Evolutionary conservation across 1,140 invertebrate genomes (phyloP).

Genomic region (Drosophila obscura): DNA sequence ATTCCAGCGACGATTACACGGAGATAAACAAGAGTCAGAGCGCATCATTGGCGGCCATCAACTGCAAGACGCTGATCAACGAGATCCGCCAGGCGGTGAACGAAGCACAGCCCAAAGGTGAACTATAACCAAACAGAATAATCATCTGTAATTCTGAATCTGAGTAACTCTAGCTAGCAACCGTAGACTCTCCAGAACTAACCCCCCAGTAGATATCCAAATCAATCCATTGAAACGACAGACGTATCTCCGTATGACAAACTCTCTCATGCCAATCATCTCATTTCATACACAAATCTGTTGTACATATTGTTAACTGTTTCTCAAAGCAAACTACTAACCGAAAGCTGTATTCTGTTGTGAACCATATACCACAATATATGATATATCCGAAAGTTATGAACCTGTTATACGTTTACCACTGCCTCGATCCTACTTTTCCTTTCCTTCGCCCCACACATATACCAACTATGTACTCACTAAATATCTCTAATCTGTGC

Average conservation of each 20-base stretch:
- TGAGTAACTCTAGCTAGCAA: slow-evolving; percentile 17
- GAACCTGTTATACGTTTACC: slow-evolving; percentile 41
- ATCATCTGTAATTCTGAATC: slow-evolving; percentile 34
- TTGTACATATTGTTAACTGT: slow-evolving; percentile 57
- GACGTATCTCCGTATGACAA: background rate
- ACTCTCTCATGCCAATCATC: slow-evolving; percentile 14
- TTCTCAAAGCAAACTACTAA: slow-evolving; percentile 29
- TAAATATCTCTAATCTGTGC: slow-evolving; percentile 1
- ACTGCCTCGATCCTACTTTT: slow-evolving; percentile 1
- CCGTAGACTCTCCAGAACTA: slow-evolving; percentile 19
- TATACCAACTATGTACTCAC: slow-evolving; percentile 24
- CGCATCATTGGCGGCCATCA: slow-evolving; percentile 66
- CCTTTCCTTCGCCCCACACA: background rate
- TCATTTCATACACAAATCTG: slow-evolving; percentile 48
- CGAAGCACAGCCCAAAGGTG: slow-evolving; percentile 92
- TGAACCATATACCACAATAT: slow-evolving; percentile 38
- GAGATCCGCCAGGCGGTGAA: slow-evolving; percentile 93
- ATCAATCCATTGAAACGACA: background rate
- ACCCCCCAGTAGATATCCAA: slow-evolving; percentile 24
- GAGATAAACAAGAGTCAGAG: slow-evolving; percentile 86
- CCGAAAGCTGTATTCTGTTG: slow-evolving; percentile 33
- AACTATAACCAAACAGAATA: slow-evolving; percentile 54
- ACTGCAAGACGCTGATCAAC: slow-evolving; percentile 91
- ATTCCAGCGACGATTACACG: slow-evolving; percentile 87
- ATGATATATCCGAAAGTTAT: slow-evolving; percentile 42